Conservation (phyloP, 2,113 vertebrate genomes). For the Desmodus rotundus region DNA sequence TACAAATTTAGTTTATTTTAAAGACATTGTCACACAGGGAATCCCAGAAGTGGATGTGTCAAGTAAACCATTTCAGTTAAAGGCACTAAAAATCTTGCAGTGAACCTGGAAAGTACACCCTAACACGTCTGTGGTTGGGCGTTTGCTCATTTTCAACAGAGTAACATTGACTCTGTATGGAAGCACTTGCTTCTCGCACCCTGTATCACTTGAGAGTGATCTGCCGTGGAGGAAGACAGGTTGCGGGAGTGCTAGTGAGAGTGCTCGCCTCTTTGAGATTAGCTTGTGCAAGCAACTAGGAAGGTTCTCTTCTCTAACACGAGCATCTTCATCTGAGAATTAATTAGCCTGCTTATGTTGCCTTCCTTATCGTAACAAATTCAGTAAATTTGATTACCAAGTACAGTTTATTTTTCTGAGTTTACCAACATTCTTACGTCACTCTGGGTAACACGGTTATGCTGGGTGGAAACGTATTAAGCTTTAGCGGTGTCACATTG, state of each 20-base stretch:
- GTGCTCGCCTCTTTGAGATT: not conserved
- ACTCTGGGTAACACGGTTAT: constrained; percentile 1
- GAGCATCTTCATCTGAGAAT: constrained; percentile 13
- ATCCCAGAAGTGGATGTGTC: constrained; percentile 11
- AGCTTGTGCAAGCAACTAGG: not conserved
- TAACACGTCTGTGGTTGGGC: not conserved
- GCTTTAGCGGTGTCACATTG: not conserved
- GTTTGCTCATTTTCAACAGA: not conserved
- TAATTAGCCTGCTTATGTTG: constrained; percentile 10
- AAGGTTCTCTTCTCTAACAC: constrained; percentile 8
- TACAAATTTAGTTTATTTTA: constrained; percentile 16
- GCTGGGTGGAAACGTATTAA: not conserved
- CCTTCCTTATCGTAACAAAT: constrained; percentile 24
- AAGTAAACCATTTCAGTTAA: not conserved
- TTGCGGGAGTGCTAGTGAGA: not conserved
- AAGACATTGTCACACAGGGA: not conserved
- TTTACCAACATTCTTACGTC: constrained; percentile 17
- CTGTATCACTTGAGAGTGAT: constrained; percentile 17
- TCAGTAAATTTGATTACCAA: not conserved
- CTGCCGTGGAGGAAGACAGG: not conserved
- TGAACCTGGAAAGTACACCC: constrained; percentile 3
- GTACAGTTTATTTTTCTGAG: constrained; percentile 14
- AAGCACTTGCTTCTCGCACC: not conserved
- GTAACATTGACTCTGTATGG: not conserved
- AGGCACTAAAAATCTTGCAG: not conserved